These are phyloP conservation scores for Amphiura filiformis DNA, from an alignment of 35 echinoderm and acorn worm species.

Conservation along the genomic window DNA sequence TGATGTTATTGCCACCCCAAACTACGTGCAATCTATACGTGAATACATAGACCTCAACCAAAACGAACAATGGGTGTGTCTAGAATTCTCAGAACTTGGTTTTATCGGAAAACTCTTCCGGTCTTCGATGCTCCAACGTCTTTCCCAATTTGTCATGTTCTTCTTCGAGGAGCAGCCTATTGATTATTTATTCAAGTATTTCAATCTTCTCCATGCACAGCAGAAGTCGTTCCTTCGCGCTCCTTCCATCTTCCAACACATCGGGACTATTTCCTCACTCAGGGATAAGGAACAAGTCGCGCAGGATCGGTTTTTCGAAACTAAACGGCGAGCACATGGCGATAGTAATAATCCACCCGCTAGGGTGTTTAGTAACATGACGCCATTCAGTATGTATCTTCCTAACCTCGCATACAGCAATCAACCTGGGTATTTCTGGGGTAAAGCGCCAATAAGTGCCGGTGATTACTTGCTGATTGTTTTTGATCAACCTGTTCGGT, in stretches of 20 bases:
- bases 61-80: conserved; percentile 54
- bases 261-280: conserved; percentile 75
- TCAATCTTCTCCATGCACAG: conserved; percentile 65
- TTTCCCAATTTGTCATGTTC: conserved; percentile 77
- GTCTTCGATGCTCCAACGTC: conserved; percentile 48
- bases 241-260: conserved; percentile 89
- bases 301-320: conserved; percentile 78
- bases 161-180: conserved; percentile 92
- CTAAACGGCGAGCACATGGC: conserved; percentile 12
- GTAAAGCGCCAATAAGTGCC: conserved; percentile 47
- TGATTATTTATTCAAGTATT: conserved; percentile 81
- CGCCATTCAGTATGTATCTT: conserved; percentile 84
- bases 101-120: conserved; percentile 88
- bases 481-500: conserved; percentile 51
- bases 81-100: conserved; percentile 92
- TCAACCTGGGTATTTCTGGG: conserved; percentile 96
- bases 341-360: conserved; percentile 81
- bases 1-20: conserved; percentile 76
- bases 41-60: conserved; percentile 64
- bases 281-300: conserved; percentile 64
- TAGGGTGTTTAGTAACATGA: conserved; percentile 74
- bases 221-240: conserved; percentile 50
- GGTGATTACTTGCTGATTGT: conserved; percentile 54
- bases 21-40: conserved; percentile 72
- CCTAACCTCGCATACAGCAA: conserved; percentile 77